These are phyloP conservation scores for Melanerpes aurifrons DNA, from an alignment of 2,113 vertebrate species.

Conservation along the genomic window DNA sequence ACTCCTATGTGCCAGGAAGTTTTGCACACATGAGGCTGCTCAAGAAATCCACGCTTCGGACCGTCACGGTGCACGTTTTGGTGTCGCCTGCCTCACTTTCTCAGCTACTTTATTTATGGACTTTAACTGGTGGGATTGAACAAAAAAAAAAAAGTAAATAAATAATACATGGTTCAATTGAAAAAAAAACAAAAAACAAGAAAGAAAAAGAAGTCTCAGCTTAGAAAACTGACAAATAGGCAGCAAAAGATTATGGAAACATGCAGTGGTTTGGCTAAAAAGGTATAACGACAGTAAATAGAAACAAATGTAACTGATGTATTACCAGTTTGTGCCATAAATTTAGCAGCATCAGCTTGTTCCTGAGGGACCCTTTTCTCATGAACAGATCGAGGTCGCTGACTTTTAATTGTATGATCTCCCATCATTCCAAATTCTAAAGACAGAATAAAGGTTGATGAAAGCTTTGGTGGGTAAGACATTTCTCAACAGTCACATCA, in stretches of 20 bases:
- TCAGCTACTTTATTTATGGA: slow-evolving; percentile 88
- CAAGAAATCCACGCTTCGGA: too few relatives aligned
- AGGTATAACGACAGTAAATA: slow-evolving; percentile 95
- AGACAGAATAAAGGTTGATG: slow-evolving; percentile 99
- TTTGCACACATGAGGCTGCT: neutral
- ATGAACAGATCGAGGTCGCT: slow-evolving; percentile 99
- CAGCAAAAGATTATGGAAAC: slow-evolving; percentile 95
- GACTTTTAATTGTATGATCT: slow-evolving; percentile 99
- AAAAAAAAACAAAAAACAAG: too few relatives aligned
- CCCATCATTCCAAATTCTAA: slow-evolving; percentile 99
- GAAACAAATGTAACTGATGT: slow-evolving; percentile 96
- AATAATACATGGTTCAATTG: slow-evolving; percentile 73
- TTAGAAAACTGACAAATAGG: slow-evolving; percentile 93
- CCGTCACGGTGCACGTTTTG: slow-evolving; percentile 19
- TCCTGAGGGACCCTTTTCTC: slow-evolving; percentile 99
- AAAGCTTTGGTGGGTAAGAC: slow-evolving; percentile 90
- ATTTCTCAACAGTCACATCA: slow-evolving; percentile 84
- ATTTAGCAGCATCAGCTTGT: slow-evolving; percentile 99
- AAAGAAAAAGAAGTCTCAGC: slow-evolving; percentile 82
- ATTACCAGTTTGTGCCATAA: slow-evolving; percentile 99
- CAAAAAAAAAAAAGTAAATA: too few relatives aligned
- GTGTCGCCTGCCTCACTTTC: slow-evolving; percentile 58
- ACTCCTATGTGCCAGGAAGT: neutral
- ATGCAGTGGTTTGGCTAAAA: slow-evolving; percentile 98
- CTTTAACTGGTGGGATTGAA: slow-evolving; percentile 80